Base-by-base conservation (phyloP, 2,113 vertebrate genomes). In the Aix galericulata region DNA sequence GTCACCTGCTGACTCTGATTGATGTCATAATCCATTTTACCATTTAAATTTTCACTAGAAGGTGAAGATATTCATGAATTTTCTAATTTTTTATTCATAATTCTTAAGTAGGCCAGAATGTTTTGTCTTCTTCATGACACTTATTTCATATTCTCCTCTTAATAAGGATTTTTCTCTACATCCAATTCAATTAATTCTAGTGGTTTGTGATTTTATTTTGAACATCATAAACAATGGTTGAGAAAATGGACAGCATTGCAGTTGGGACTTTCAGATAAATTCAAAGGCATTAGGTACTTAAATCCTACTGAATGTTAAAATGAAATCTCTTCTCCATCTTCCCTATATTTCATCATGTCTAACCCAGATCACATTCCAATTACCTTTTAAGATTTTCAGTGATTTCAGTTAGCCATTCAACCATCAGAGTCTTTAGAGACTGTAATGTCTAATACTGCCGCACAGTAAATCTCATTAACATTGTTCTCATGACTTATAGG, bases 201-300 rank as follows among this genome's bases (percentile, higher is more conserved):
- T 13, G 31, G 66, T 52, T 26, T 79, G 64, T 31, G 12, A 74
- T 59, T 88, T 73, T 20, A 77, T 53, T 87, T 66, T 7, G 3
- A 7, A 31, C 11, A 86, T 88, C 16, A 25, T 22, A 66, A 82
- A 67, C 29, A 68, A 38, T 14, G 6, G 14, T 67, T 58, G 52
- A 84, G 52, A 56, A 89, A 82, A 75, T 11, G 2, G 82, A 68
- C 25, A 46, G 27, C 17, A 68, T 68, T 84, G 89, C 84, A 91
- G 13, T 26, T 69, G 23, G 14, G 23, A 68, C 23, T 82, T 60
- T 10, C 32, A 32, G 38, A 36, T 9, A n/a, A 62, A 79, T 58
- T 34, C 20, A 64, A 53, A 56, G 44, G 27, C 73, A 73, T 64
- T 34, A 62, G 18, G 16, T 27, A 31, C 6, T 66, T 67, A 73